These are phyloP conservation scores for Bilobella aurantiaca DNA, from an alignment of 1,140 invertebrate species.

Conservation along the genomic window DNA sequence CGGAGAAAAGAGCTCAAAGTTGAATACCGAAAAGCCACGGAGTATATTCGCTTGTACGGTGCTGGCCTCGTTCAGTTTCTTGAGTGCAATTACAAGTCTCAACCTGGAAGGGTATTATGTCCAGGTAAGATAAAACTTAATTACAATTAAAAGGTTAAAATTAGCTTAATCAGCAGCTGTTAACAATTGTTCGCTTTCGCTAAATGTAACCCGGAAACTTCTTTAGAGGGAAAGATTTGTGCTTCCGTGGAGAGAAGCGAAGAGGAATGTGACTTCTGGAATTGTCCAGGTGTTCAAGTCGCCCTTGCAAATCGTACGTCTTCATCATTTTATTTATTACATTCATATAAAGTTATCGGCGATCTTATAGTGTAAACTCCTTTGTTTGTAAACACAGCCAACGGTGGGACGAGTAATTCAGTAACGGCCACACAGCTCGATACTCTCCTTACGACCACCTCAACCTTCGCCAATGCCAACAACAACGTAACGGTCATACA, in stretches of 20 bases:
- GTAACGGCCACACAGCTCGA: neutral
- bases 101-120: too few species aligned
- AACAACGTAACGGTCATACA: neutral
- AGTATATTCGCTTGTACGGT: too few species aligned
- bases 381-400: neutral
- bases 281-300: neutral
- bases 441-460: neutral
- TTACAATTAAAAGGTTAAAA: neutral
- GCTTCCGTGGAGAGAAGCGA: neutral
- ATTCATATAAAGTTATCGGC: neutral
- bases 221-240: conserved; percentile 3
- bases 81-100: too few species aligned
- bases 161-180: neutral
- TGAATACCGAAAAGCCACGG: too few species aligned
- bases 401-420: neutral
- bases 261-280: neutral
- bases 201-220: too few species aligned
- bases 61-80: too few species aligned
- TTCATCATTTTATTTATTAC: neutral
- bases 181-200: neutral
- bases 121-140: too few species aligned
- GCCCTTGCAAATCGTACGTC: neutral
- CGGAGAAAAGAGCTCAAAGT: neutral
- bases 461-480: neutral
- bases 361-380: neutral